Conservation (phyloP, 1,140 invertebrate genomes). For the Fragariocoptes setiger region DNA sequence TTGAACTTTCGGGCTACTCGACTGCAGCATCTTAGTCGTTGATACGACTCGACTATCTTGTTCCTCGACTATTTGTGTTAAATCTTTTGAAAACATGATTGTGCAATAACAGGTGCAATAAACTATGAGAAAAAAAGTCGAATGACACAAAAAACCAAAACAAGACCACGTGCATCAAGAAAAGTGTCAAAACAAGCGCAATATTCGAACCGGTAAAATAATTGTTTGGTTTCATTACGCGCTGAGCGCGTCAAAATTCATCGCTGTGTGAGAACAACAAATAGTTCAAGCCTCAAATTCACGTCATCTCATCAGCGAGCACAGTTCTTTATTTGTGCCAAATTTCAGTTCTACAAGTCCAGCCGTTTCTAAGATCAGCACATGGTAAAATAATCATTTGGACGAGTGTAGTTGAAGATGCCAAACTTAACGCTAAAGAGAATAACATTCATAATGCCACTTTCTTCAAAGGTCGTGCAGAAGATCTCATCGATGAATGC, state of each 20-base stretch:
- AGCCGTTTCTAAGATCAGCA: too few species aligned
- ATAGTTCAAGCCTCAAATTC: too few species aligned
- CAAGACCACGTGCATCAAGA: not conserved
- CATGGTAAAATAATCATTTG: too few species aligned
- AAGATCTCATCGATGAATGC: conserved; percentile 43
- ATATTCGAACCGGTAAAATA: not conserved
- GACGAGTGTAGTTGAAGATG: conserved; percentile 77
- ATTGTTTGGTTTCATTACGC: too few species aligned
- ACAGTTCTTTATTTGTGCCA: too few species aligned
- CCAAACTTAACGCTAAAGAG: conserved; percentile 41
- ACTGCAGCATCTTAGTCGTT: not conserved
- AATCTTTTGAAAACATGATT: not conserved
- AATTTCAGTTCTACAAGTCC: too few species aligned
- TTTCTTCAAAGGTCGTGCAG: conserved; percentile 64
- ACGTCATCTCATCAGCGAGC: too few species aligned
- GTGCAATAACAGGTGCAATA: not conserved
- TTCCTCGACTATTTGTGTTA: not conserved
- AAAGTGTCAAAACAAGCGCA: not conserved
- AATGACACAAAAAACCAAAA: too few species aligned
- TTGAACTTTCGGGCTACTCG: not conserved
- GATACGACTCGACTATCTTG: not conserved
- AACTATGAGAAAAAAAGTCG: too few species aligned
- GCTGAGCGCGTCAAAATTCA: too few species aligned
- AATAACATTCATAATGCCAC: conserved; percentile 48
- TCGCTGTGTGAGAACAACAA: too few species aligned